Evolutionary conservation across 2,113 vertebrate species (phyloP).

Genomic region (Buteo buteo): DNA sequence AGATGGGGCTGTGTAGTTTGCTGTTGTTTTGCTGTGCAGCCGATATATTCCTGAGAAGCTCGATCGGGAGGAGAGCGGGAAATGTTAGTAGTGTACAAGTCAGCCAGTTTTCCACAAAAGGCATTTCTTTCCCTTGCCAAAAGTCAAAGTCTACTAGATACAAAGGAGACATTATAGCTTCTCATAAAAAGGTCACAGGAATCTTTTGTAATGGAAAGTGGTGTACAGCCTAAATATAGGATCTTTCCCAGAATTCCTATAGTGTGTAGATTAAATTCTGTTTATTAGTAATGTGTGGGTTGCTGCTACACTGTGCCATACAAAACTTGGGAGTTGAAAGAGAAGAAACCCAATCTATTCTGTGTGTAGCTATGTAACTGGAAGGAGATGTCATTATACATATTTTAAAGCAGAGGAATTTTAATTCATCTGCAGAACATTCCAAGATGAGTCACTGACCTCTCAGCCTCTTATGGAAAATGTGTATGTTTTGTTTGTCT

Average conservation of each 20-base stretch:
- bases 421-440: background rate
- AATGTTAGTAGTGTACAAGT: background rate
- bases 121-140: slow-evolving; percentile 30
- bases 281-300: background rate
- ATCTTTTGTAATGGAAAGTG: slow-evolving; percentile 43
- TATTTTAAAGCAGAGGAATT: slow-evolving; percentile 6
- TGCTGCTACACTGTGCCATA: background rate
- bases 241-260: slow-evolving; percentile 15
- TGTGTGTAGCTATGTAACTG: background rate
- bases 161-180: slow-evolving; percentile 55
- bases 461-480: background rate
- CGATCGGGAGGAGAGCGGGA: background rate
- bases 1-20: background rate
- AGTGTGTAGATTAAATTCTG: background rate
- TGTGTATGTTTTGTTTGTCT: background rate
- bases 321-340: background rate
- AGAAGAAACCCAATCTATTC: background rate
- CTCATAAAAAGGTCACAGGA: slow-evolving; percentile 50
- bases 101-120: slow-evolving; percentile 16
- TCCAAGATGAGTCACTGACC: background rate
- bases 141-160: slow-evolving; percentile 32
- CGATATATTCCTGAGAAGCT: background rate
- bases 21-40: background rate
- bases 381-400: background rate
- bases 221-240: slow-evolving; percentile 40